Evolutionary conservation across 2,888 invertebrate genomes (phyloP), one percentile per base, ranked within the genome.

Genomic region (Melanophora roralis): DNA sequence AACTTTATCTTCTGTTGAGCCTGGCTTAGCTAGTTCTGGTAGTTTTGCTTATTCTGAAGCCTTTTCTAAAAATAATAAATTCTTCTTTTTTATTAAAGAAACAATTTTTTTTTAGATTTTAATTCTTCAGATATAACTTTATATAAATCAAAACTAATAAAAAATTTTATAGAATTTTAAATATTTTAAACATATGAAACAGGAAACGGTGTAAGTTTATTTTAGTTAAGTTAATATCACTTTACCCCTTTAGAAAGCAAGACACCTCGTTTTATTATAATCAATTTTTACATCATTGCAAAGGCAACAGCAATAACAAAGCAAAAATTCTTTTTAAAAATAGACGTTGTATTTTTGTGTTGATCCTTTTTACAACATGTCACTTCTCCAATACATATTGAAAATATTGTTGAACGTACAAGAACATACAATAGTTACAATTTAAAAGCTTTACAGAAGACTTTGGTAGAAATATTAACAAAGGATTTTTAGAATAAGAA

Each of bases 271-370:
- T n/a, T n/a, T n/a, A n/a, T n/a, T 38, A 27, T 38, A 9, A 67
- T 67, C 23, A 12, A 51, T 16, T 8, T 16, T 34, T 32, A 21
- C 11, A 51, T 32, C 27, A 11, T 8, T 51, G 32, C 49, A 68
- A 51, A 14, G 21, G 40, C 11, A 38, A 21, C 51, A 49, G 19
- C 23, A 67, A 21, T 2, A 45, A 36, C 19, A n/a, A 43, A 16
- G 16, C 2, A 38, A 32, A 47, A 47, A 45, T n/a, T 55, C 47
- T 64, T 19, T 74, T 43, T 43, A 27, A 38, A 67, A 43, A 51
- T 59, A 65, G 60, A 72, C 72, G 67, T 72, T 78, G 65, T 72
- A 23, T 45, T 53, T 60, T 67, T 64, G 53, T 78, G 60, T 78
- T 67, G 72, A 67, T 67, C 64, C 59, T 60, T 77, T 68, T 60